A percentile compares a stretch with the other conserved stretches of the same genome.
phyloP scores from a whole-genome alignment of 2,888 invertebrate species.

The Opisthograptis luteolata region DNA sequence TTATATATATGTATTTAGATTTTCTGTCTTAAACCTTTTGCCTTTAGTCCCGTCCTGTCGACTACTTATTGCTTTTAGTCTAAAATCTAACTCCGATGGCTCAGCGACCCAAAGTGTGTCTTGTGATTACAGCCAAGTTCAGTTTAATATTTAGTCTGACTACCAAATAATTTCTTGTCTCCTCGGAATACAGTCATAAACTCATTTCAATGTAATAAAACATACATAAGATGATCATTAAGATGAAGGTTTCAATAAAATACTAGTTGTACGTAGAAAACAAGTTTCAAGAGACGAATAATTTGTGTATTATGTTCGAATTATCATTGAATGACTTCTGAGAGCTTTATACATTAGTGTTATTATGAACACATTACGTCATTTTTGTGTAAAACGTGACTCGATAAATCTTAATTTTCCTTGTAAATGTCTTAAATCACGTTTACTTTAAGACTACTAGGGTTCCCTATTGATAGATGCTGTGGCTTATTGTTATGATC shows the following conservation, averaged over 20 bases:
- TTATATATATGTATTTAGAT: no score
- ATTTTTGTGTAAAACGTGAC: slow-evolving; percentile 13
- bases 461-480: background rate
- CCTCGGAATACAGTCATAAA: no score
- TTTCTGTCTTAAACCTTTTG: no score
- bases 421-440: background rate
- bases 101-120: no score
- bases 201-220: no score
- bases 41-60: no score
- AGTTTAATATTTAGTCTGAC: no score
- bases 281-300: slow-evolving; percentile 11
- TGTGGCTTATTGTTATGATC: no score
- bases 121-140: no score
- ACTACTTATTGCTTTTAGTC: no score
- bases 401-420: slow-evolving; percentile 2
- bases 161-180: no score
- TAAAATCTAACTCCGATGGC: no score
- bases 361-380: slow-evolving; percentile 21
- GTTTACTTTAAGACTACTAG: background rate
- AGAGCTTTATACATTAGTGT: slow-evolving; percentile 12
- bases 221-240: background rate
- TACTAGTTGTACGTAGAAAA: background rate
- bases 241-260: background rate
- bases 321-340: slow-evolving; percentile 6
- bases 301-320: slow-evolving; percentile 9